phyloP scores from a whole-genome alignment of 2,113 vertebrate species.

The Poeciliopsis turrubarensis region DNA sequence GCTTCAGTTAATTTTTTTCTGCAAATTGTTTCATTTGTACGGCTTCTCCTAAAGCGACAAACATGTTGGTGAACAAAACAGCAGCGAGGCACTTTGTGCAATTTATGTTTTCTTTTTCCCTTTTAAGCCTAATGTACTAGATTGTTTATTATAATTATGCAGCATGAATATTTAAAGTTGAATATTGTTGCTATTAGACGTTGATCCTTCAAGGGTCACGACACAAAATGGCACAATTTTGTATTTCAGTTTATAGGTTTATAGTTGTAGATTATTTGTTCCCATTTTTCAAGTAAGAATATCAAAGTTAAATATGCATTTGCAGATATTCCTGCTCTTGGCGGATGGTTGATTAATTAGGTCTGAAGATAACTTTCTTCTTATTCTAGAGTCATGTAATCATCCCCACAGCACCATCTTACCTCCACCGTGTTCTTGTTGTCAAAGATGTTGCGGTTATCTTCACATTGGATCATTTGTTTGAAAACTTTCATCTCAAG shows the following conservation, averaged over 20 bases:
- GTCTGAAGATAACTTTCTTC: no score
- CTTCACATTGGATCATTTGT: no score
- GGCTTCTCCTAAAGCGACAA: background rate
- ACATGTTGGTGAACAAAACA: background rate
- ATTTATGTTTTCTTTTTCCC: background rate
- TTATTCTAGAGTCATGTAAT: no score
- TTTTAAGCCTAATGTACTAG: background rate
- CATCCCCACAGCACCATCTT: no score
- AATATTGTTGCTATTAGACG: background rate
- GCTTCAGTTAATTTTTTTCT: background rate
- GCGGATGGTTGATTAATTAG: background rate
- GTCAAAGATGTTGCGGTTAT: no score
- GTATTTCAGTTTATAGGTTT: no score
- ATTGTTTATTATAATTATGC: background rate
- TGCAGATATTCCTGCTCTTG: background rate
- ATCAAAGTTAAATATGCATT: background rate
- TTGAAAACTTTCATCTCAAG: no score
- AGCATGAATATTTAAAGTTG: background rate
- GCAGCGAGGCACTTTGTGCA: background rate
- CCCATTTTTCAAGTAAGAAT: background rate
- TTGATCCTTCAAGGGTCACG: background rate
- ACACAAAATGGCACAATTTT: no score
- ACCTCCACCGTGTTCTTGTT: no score
- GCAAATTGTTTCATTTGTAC: constrained; percentile 4
- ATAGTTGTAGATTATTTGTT: no score